These are phyloP conservation scores for Fregata magnificens DNA, from an alignment of 2,113 vertebrate genomes.

Conservation along the genomic window DNA sequence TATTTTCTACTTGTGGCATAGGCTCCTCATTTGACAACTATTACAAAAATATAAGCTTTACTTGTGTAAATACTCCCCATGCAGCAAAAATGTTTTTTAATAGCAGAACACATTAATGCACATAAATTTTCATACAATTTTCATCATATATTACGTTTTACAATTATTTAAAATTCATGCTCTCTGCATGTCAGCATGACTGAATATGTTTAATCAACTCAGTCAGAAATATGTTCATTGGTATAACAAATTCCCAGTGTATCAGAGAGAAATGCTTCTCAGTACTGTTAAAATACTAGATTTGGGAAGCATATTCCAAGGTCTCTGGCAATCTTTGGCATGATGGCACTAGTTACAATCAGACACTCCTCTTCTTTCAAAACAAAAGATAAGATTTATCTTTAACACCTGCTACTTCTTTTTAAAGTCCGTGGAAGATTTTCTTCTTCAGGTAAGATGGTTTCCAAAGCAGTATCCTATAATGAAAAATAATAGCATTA, in stretches of 20 bases:
- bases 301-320: not conserved
- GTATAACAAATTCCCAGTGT: not conserved
- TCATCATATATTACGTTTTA: not conserved
- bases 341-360: not conserved
- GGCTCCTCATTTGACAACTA: not conserved
- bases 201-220: not conserved
- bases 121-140: not conserved
- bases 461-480: not conserved
- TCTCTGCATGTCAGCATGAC: not conserved
- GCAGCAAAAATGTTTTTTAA: not conserved
- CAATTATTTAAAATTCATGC: not conserved
- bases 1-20: not conserved
- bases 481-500: not conserved
- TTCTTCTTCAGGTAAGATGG: not conserved
- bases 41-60: not conserved
- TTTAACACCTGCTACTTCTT: not conserved
- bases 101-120: not conserved
- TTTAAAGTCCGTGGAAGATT: not conserved
- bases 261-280: not conserved
- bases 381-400: not conserved
- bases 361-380: not conserved
- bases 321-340: not conserved
- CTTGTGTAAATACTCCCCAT: not conserved
- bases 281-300: not conserved
- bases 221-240: not conserved